Evolutionary conservation across 2,888 invertebrate genomes (phyloP).

Genomic region (Macrosoma leucophasiata): DNA sequence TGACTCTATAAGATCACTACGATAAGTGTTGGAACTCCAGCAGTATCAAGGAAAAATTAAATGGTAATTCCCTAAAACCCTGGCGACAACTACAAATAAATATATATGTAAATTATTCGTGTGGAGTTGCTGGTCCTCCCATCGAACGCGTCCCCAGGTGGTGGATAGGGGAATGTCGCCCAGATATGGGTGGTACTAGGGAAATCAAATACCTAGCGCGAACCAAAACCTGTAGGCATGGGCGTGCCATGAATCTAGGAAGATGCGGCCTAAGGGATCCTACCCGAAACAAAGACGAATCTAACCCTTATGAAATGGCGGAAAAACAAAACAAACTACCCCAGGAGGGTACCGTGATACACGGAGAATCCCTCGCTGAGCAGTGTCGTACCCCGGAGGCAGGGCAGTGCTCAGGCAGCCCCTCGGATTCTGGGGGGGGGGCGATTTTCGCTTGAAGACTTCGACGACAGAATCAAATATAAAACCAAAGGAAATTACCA

Average conservation of each 20-base stretch:
- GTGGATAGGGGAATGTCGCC: slow-evolving; percentile 5
- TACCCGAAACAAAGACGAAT: too few relatives aligned
- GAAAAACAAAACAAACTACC: slow-evolving; percentile 1
- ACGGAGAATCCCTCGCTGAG: slow-evolving; percentile 6
- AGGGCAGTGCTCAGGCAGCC: background rate
- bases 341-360: slow-evolving; percentile 2
- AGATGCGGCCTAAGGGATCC: slow-evolving; percentile 21
- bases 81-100: too few relatives aligned
- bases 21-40: too few relatives aligned
- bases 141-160: slow-evolving; percentile 6
- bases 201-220: slow-evolving; percentile 5
- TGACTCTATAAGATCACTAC: too few relatives aligned
- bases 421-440: slow-evolving; percentile 2
- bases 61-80: too few relatives aligned
- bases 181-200: slow-evolving; percentile 5
- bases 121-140: slow-evolving; percentile 3
- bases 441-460: background rate
- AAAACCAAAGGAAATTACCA: too few relatives aligned
- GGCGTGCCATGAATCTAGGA: background rate
- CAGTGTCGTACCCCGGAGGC: background rate
- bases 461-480: too few relatives aligned
- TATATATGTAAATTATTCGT: too few relatives aligned
- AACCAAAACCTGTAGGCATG: slow-evolving; percentile 10
- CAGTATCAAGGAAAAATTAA: too few relatives aligned
- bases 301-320: too few relatives aligned